Evolutionary conservation across 2,888 invertebrate genomes (phyloP), one percentile per base, ranked within the genome.

Genomic region (Ennomos fuscantarius): DNA sequence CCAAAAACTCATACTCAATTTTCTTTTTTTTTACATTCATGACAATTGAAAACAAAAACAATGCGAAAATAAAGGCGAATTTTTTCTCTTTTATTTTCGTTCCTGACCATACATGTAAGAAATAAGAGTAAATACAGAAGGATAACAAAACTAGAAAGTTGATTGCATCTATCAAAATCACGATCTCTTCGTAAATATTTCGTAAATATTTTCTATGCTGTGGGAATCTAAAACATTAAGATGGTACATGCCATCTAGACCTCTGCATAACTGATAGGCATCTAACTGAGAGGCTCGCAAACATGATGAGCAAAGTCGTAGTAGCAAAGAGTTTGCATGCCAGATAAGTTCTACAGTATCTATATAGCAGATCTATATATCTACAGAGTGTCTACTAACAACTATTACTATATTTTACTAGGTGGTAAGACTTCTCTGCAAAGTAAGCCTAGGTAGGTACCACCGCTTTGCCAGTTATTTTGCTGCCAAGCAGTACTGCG

Each of bases 141-240:
- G 8, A 43, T 32, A 42, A 42, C 37, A 32, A 39, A 49, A 15
- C 10, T 15, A 33, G 42, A 34, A 43, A 42, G 35, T 9, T 24
- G 8, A 37, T 36, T 24, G 24, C 24, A 34, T 12, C 31, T 9
- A 43, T 31, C 32, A 43, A 9, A 32, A 55, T 36, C 55, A 41
- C 45, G 50, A 50, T 41, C 37, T 44, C 39, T 32, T 31, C n/a
- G 49, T 12, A 32, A 54, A 54, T 46, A 37, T 53, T 32, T 31
- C n/a, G 49, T 12, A 32, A 54, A 54, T 46, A 37, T 53, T 46
- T 46, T 45, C 46, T 31, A 15, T 10, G 31, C 51, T 57, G 57
- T 57, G 57, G 57, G 51, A 57, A 57, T 52, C 9, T 39, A 35
- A 46, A 56, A 45, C 49, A 55, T 49, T 49, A 41, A 48, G 47